phyloP scores from a whole-genome alignment of 2,888 invertebrate species.

The Andrena trimmerana region DNA sequence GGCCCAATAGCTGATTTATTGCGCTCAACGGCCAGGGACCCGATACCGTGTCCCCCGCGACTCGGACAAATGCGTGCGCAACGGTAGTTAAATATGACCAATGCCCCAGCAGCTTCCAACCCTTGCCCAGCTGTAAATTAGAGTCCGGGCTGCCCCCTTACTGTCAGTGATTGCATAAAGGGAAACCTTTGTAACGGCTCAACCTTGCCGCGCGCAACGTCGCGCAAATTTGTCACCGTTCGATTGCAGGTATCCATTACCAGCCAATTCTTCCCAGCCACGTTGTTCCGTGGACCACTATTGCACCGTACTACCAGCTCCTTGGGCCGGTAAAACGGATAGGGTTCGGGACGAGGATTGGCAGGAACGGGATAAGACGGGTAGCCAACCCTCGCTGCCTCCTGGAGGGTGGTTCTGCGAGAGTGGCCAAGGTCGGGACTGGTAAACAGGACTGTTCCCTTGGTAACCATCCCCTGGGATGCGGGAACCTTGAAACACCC shows the following conservation, averaged over 20 bases:
- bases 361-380: constrained; percentile 44
- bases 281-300: background rate
- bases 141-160: background rate
- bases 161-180: constrained; percentile 11
- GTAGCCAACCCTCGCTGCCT: constrained; percentile 30
- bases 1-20: constrained; percentile 47
- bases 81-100: constrained; percentile 31
- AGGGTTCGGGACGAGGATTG: constrained; percentile 17
- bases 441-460: constrained; percentile 79
- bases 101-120: constrained; percentile 11
- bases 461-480: constrained; percentile 75
- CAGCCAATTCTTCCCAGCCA: background rate
- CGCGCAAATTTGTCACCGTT: background rate
- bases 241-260: background rate
- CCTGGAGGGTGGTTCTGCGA: constrained; percentile 71
- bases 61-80: constrained; percentile 34
- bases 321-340: constrained; percentile 1
- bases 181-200: background rate
- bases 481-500: constrained; percentile 71
- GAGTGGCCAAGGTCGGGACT: constrained; percentile 83
- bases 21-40: background rate
- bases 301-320: background rate
- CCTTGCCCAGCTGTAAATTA: constrained; percentile 38
- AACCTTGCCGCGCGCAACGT: background rate
- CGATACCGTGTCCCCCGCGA: constrained; percentile 2